Evolutionary conservation across 2,113 vertebrate species (phyloP).

Genomic region (Mustela lutreola): DNA sequence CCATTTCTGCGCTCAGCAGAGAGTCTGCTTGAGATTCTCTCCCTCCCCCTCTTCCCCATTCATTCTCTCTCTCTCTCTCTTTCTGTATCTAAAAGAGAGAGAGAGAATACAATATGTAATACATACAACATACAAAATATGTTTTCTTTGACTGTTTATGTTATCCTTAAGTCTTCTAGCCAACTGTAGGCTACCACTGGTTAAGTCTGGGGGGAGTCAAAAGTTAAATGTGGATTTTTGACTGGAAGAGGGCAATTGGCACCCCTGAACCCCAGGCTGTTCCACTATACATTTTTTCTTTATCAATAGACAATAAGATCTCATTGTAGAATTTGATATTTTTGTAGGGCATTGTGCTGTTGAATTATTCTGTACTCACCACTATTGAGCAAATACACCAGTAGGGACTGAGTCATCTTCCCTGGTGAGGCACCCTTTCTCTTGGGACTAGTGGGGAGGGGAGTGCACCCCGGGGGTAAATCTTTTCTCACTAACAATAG

Average conservation of each 20-base stretch:
- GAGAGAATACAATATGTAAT: not conserved
- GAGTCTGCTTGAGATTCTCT: not conserved
- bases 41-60: not conserved
- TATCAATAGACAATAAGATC: not conserved
- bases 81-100: not conserved
- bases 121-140: not conserved
- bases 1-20: not conserved
- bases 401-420: not conserved
- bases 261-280: not conserved
- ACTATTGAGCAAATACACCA: not conserved
- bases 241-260: not conserved
- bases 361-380: not conserved
- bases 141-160: not conserved
- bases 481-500: slow-evolving; percentile 56
- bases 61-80: not conserved
- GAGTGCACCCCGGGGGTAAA: rapidly evolving
- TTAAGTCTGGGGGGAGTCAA: not conserved
- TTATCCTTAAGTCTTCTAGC: not conserved
- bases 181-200: not conserved
- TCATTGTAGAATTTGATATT: not conserved
- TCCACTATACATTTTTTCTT: not conserved
- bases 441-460: not conserved
- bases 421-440: not conserved
- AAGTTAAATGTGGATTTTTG: not conserved
- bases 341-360: not conserved